Evolutionary conservation across 2,113 vertebrate genomes (phyloP), one percentile per base, ranked within the genome.

Genomic region (Laterallus jamaicensis): DNA sequence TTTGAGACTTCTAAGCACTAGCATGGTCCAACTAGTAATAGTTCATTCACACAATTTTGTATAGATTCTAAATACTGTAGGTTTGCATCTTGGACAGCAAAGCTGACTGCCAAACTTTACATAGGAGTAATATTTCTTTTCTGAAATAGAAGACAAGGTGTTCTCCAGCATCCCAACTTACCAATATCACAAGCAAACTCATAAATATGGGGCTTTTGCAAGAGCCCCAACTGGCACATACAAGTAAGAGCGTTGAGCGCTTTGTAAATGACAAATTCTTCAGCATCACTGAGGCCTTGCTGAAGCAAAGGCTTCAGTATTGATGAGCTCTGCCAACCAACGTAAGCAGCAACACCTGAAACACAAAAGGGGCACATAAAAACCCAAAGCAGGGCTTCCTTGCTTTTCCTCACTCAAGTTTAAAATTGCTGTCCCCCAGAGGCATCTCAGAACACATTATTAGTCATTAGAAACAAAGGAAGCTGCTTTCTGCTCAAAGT

Each of bases 241-340:
- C 99, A 99, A 71, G 99, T 99, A 58, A 99, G 99, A 42, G 99
- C 98, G 75, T 99, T 98, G 52, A 99, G 99, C 39, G 99, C 99
- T 97, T 99, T 99, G 94, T 99, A 99, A 96, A 99, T 99, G 80
- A 99, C 99, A 82, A 99, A 99, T 97, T 99, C 99, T 97, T 99
- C 99, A 2, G 98, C 99, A 96, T 99, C 99, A 49, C 99, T 99
- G 75, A 99, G 98, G 11, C 99, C 99, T 97, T 99, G 99, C 88
- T 99, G 99, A 60, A 99, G 98, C 49, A 99, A 98, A 18, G 99
- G 99, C 94, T 99, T 99, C 93, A 99, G 97, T 96, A 99, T 99
- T 40, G 99, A 99, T 9, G 99, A 99, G 89, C 99, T 99, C 74
- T 99, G 99, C 99, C 99, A 99, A 87, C 99, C 99, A 84, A 99